A percentile compares a stretch with the other conserved stretches of the same genome.
Conservation (phyloP, 2,888 invertebrate species). For the Agrotis segetum region DNA sequence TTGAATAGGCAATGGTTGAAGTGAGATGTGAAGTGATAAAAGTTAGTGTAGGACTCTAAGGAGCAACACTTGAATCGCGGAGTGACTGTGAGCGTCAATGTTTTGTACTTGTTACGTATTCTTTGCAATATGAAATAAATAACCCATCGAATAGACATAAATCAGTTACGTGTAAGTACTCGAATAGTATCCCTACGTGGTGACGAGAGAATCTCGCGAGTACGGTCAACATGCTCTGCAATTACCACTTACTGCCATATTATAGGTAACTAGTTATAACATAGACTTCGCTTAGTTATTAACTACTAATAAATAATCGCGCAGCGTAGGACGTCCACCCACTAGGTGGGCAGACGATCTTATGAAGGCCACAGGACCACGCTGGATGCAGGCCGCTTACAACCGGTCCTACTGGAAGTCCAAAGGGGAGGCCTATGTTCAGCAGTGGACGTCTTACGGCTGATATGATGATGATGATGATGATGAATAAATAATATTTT, state of each 20-base stretch:
- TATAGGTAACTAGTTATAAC: slow-evolving; percentile 87
- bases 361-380: too few relatives aligned
- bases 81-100: slow-evolving; percentile 74
- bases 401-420: too few relatives aligned
- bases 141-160: slow-evolving; percentile 88
- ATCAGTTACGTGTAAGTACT: slow-evolving; percentile 79
- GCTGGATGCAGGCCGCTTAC: too few relatives aligned
- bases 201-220: slow-evolving; percentile 85
- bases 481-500: slow-evolving; percentile 81
- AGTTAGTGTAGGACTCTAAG: slow-evolving; percentile 62
- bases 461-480: too few relatives aligned
- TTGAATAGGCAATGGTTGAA: slow-evolving; percentile 46
- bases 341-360: too few relatives aligned
- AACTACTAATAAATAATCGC: slow-evolving; percentile 81
- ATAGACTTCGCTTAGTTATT: slow-evolving; percentile 87
- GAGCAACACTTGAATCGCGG: slow-evolving; percentile 61
- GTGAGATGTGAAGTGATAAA: slow-evolving; percentile 67
- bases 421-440: too few relatives aligned
- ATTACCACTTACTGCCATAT: slow-evolving; percentile 89
- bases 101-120: slow-evolving; percentile 76
- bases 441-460: too few relatives aligned
- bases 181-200: slow-evolving; percentile 78
- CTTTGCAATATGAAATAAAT: slow-evolving; percentile 75
- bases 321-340: too few relatives aligned
- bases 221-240: slow-evolving; percentile 77